phyloP scores from a whole-genome alignment of 2,113 vertebrate genomes.

The Oxyura jamaicensis region DNA sequence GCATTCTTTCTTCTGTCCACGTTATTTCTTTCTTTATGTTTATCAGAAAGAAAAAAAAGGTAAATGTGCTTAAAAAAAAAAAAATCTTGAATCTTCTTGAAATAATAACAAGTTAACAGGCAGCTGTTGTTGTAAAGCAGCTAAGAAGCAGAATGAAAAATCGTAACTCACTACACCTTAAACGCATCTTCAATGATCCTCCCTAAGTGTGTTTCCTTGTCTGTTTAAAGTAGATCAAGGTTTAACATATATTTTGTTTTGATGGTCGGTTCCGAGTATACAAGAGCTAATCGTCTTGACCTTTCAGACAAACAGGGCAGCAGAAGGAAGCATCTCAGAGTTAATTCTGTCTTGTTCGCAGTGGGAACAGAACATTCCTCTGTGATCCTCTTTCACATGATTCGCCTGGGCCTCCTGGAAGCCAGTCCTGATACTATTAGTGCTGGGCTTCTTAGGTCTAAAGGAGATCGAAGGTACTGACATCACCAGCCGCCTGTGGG shows the following conservation, averaged over 20 bases:
- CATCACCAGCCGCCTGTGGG: slow-evolving; percentile 8
- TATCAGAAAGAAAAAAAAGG: neutral
- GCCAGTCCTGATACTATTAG: slow-evolving; percentile 81
- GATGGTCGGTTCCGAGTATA: slow-evolving; percentile 65
- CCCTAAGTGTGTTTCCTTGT: slow-evolving; percentile 24
- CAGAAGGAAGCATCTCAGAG: slow-evolving; percentile 81
- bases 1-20: slow-evolving; percentile 33
- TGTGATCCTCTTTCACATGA: slow-evolving; percentile 85
- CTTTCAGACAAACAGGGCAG: slow-evolving; percentile 77
- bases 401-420: slow-evolving; percentile 79
- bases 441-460: slow-evolving; percentile 73
- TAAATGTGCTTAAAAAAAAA: neutral
- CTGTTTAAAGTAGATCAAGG: slow-evolving; percentile 49
- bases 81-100: neutral
- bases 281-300: slow-evolving; percentile 85
- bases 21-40: neutral
- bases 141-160: neutral
- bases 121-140: neutral
- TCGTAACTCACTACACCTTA: neutral
- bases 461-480: slow-evolving; percentile 61
- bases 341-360: slow-evolving; percentile 86
- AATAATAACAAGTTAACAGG: slow-evolving; percentile 13
- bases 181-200: slow-evolving; percentile 11
- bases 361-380: slow-evolving; percentile 87
- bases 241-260: slow-evolving; percentile 77